Evolutionary conservation across 2,888 invertebrate species (phyloP).

Genomic region (Beris morrisii): DNA sequence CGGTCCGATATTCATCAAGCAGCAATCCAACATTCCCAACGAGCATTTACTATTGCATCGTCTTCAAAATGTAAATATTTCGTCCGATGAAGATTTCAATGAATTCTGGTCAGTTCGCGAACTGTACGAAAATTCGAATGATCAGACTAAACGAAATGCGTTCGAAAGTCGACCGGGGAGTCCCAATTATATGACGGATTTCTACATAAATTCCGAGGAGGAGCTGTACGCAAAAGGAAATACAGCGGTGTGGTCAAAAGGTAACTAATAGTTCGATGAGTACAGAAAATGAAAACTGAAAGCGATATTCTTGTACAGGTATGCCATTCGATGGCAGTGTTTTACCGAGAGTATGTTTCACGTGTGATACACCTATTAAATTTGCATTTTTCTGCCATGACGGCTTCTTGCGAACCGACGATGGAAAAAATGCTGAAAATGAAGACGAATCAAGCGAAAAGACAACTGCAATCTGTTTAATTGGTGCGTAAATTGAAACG

Average conservation of each 20-base stretch:
- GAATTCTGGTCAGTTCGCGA: conserved; percentile 65
- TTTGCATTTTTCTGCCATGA: conserved; percentile 75
- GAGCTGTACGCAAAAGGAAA: conserved; percentile 85
- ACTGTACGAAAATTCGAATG: conserved; percentile 59
- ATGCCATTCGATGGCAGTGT: conserved; percentile 45
- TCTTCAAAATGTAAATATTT: conserved; percentile 75
- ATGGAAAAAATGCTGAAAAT: conserved; percentile 2
- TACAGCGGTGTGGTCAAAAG: conserved; percentile 80
- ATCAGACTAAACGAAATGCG: conserved; percentile 27
- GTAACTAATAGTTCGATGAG: conserved; percentile 45
- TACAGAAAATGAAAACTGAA: background rate
- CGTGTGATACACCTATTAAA: conserved; percentile 78
- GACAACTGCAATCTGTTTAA: conserved; percentile 47
- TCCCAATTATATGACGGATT: conserved; percentile 50
- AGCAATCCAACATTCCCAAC: conserved; percentile 55
- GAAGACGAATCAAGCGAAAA: background rate
- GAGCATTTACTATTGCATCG: conserved; percentile 71
- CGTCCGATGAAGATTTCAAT: conserved; percentile 58
- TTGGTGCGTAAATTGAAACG: conserved; percentile 43
- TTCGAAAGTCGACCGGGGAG: conserved; percentile 34
- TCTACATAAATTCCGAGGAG: conserved; percentile 67
- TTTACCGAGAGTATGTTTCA: conserved; percentile 64
- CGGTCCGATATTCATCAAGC: conserved; percentile 63
- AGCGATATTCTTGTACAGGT: conserved; percentile 39
- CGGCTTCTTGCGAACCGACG: conserved; percentile 61